These are phyloP conservation scores for Oryzias javanicus DNA, from an alignment of 2,113 vertebrate genomes.

Conservation along the genomic window DNA sequence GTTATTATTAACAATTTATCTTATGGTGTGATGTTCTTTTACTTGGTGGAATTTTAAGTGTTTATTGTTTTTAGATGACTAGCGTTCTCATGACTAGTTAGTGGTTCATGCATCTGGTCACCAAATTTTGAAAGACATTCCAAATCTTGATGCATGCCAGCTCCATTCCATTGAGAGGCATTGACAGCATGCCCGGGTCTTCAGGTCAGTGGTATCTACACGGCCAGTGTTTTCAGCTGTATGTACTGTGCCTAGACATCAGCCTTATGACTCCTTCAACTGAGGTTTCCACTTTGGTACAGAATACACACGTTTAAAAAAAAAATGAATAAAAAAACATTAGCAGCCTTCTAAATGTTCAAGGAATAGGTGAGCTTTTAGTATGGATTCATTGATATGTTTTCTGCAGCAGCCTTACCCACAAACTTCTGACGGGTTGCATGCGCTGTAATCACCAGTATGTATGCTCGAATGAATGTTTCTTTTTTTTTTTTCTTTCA, in stretches of 20 bases:
- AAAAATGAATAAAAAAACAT: slow-evolving; percentile 1
- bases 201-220: slow-evolving; percentile 45
- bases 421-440: slow-evolving; percentile 35
- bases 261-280: slow-evolving; percentile 66
- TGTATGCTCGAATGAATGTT: slow-evolving; percentile 65
- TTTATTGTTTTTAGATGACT: slow-evolving; percentile 81
- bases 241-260: slow-evolving; percentile 67
- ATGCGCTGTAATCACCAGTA: slow-evolving; percentile 52
- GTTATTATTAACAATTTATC: slow-evolving; percentile 81
- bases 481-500: slow-evolving; percentile 39
- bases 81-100: slow-evolving; percentile 73
- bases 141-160: slow-evolving; percentile 69
- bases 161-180: slow-evolving; percentile 69
- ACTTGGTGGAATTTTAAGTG: slow-evolving; percentile 79
- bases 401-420: slow-evolving; percentile 39
- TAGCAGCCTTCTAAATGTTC: slow-evolving; percentile 51
- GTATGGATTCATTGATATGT: slow-evolving; percentile 32
- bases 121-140: slow-evolving; percentile 57
- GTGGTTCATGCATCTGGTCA: slow-evolving; percentile 66
- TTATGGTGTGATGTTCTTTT: slow-evolving; percentile 81
- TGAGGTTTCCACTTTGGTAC: slow-evolving; percentile 61
- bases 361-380: slow-evolving; percentile 19
- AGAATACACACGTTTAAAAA: slow-evolving; percentile 34
- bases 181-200: slow-evolving; percentile 64
- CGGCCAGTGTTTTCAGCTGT: slow-evolving; percentile 57